These are phyloP conservation scores for Carcharodon carcharias DNA, from an alignment of 2,797 vertebrate species.

Conservation along the genomic window DNA sequence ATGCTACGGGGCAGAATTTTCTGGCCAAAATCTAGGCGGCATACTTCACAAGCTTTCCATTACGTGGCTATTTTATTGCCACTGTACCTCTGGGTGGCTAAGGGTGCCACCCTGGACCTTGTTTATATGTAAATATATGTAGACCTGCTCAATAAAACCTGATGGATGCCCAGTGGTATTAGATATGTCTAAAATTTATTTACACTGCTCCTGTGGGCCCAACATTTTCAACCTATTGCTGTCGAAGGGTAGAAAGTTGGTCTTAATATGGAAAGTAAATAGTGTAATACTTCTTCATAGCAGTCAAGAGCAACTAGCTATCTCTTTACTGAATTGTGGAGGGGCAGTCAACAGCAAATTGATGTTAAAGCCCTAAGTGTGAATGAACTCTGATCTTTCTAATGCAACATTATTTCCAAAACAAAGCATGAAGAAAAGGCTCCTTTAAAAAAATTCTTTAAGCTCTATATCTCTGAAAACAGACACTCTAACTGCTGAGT, in stretches of 20 bases:
- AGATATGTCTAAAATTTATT: background rate
- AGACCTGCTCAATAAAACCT: background rate
- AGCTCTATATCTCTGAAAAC: slow-evolving; percentile 20
- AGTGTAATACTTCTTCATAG: background rate
- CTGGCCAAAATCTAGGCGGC: background rate
- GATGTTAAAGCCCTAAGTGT: background rate
- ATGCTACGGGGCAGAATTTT: too few relatives aligned
- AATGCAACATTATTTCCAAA: slow-evolving; percentile 19
- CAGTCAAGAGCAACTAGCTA: background rate
- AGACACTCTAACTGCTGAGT: background rate
- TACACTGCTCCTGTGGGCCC: background rate
- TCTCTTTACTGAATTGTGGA: slow-evolving; percentile 7
- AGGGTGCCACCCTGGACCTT: background rate
- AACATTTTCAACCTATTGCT: background rate
- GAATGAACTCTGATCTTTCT: slow-evolving; percentile 7
- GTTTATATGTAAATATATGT: background rate
- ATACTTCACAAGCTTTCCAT: too few relatives aligned
- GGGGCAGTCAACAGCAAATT: background rate
- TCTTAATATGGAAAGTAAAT: slow-evolving; percentile 12
- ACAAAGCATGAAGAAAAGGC: background rate
- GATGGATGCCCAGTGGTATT: background rate
- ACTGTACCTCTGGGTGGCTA: background rate
- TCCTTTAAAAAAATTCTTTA: slow-evolving; percentile 12
- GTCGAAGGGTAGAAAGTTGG: background rate
- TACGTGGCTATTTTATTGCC: background rate